Conservation (phyloP, 92 coral and sea anemone genomes). For the Parazoanthus atlanticus region DNA sequence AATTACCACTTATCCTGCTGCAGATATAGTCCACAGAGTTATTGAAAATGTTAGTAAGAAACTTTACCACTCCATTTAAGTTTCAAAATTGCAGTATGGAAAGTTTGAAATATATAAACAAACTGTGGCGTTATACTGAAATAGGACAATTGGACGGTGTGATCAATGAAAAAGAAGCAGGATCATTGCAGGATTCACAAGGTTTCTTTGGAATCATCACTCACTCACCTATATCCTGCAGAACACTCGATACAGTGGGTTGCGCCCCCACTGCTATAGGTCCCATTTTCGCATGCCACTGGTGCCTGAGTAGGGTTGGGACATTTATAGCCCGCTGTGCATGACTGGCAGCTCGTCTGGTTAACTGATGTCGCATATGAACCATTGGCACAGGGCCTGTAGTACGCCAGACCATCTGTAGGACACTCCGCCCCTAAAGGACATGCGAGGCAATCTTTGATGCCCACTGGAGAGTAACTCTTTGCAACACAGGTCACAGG, state of each 20-base stretch:
- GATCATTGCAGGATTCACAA: too few species aligned
- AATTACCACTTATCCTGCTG: too few species aligned
- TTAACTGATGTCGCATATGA: constrained; percentile 25
- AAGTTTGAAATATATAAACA: too few species aligned
- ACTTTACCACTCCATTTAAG: too few species aligned
- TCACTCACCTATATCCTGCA: constrained; percentile 78
- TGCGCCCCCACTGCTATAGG: constrained; percentile 46
- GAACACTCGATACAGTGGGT: constrained; percentile 87
- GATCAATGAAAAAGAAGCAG: too few species aligned
- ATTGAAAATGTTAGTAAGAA: too few species aligned
- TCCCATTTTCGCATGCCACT: constrained; percentile 49
- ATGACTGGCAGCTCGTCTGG: constrained; percentile 48
- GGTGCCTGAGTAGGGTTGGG: constrained; percentile 40
- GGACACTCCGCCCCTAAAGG: constrained; percentile 36
- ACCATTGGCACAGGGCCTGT: constrained; percentile 27
- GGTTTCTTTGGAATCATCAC: too few species aligned
- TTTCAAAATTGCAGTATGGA: too few species aligned
- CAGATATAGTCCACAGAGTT: too few species aligned
- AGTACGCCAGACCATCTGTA: background rate
- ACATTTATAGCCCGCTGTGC: constrained; percentile 53
- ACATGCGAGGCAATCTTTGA: constrained; percentile 39
- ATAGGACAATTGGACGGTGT: too few species aligned
- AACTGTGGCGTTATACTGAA: too few species aligned
- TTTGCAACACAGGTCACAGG: constrained; percentile 48
- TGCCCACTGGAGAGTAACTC: constrained; percentile 35